Conservation (phyloP, 2,888 invertebrate species). For the Lottia gigantea region DNA sequence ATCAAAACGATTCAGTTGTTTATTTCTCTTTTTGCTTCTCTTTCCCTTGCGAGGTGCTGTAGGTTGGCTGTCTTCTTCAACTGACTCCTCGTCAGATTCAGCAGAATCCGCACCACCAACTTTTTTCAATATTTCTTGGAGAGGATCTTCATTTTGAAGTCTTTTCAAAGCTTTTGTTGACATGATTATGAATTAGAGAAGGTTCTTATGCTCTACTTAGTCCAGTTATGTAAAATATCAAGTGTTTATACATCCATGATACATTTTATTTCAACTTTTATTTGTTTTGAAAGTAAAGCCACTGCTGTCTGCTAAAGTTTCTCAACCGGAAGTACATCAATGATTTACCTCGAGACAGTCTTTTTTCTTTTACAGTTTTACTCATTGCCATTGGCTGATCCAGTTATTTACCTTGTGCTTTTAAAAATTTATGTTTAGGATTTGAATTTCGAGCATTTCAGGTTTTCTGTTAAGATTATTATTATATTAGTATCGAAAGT, state of each 20-base stretch:
- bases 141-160: constrained; percentile 42
- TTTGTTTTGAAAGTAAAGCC: neutral
- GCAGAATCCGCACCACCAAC: constrained; percentile 28
- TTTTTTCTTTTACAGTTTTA: no score
- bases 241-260: no score
- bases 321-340: constrained; percentile 13
- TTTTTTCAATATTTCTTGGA: constrained; percentile 25
- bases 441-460: no score
- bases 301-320: constrained; percentile 1
- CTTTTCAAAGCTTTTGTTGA: constrained; percentile 56
- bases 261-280: no score
- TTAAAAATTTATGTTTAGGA: no score
- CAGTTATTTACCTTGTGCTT: no score
- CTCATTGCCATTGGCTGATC: no score
- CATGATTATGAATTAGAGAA: constrained; percentile 34
- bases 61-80: constrained; percentile 22
- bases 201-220: no score
- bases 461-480: no score
- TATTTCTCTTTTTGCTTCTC: constrained; percentile 26
- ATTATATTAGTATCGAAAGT: no score
- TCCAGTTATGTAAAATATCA: no score
- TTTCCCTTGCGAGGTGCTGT: constrained; percentile 3
- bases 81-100: constrained; percentile 24
- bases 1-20: constrained; percentile 44
- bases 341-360: constrained; percentile 8